Base-by-base conservation (phyloP, 2,888 invertebrate genomes). In the Carcina quercana region DNA sequence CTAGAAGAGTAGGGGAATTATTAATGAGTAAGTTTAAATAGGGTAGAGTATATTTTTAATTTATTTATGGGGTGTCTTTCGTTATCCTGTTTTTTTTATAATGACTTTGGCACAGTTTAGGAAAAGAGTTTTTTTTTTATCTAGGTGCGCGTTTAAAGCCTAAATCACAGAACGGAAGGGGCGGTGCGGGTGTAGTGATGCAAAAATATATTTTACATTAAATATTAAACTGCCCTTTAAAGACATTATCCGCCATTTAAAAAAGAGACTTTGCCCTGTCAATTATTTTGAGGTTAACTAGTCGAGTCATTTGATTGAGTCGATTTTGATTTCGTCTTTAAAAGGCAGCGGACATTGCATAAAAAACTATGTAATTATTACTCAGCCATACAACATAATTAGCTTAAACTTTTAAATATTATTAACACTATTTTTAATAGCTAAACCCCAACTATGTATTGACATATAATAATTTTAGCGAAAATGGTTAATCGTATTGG, bases 131-230 rank as follows among this genome's bases (percentile, higher is more conserved):
- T 47, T 53, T 45, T 38, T 41, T 49, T 47, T 37, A 38, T 50
- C 62, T 73, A 68, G 55, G 54, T 60, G 72, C 34, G 43, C 40
- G 31, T 42, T 59, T 68, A 70, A 78, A 70, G 71, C 70, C 78
- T 79, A 80, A 68, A 76, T 79, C 76, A 80, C 79, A 79, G 79
- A 76, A 73, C 69, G 62, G 70, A 75, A 73, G 70, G 67, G 63
- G 70, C 69, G 66, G 73, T 76, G 80, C 72, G 42, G 59, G 65
- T 60, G 62, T 53, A 42, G 62, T 67, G 67, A 69, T 79, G 79
- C 72, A 80, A 76, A 75, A 76, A 80, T 78, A 78, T 70, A 68
- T 50, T 53, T 54, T 52, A 57, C 50, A 53, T 50, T 53, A 65
- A 53, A 59, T 56, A 57, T 45, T 53, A 48, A 29, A 36, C 35